These are phyloP conservation scores for Ips typographus DNA, from an alignment of 1,140 invertebrate genomes.

Conservation along the genomic window DNA sequence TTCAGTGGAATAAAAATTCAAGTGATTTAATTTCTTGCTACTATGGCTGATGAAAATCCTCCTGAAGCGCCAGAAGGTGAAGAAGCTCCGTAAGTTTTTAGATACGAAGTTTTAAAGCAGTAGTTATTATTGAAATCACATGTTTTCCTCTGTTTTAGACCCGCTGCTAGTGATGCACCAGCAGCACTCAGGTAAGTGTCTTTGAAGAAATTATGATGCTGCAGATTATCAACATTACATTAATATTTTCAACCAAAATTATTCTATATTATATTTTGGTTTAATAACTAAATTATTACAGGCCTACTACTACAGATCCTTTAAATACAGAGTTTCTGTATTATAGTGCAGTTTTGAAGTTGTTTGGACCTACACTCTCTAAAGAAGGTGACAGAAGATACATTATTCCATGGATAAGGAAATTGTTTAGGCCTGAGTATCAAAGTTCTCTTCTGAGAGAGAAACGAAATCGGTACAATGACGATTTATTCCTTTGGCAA, in stretches of 20 bases:
- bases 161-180: too few relatives aligned
- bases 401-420: conserved; percentile 47
- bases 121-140: too few relatives aligned
- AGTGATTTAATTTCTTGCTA: background rate
- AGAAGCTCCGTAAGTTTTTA: background rate
- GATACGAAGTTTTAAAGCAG: too few relatives aligned
- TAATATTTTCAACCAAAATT: too few relatives aligned
- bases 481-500: background rate
- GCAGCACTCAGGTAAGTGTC: too few relatives aligned
- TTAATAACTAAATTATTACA: background rate
- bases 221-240: too few relatives aligned
- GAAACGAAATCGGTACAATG: conserved; percentile 46
- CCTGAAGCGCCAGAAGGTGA: background rate
- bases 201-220: too few relatives aligned
- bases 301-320: conserved; percentile 34
- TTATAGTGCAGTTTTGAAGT: conserved; percentile 47
- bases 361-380: conserved; percentile 44
- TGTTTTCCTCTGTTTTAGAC: too few relatives aligned
- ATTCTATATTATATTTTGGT: too few relatives aligned
- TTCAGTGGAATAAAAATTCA: too few relatives aligned
- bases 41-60: conserved; percentile 16
- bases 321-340: conserved; percentile 45
- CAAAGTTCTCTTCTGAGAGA: conserved; percentile 47
- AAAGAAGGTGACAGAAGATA: conserved; percentile 40
- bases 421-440: conserved; percentile 50